These are phyloP conservation scores for Silurus lanzhouensis DNA, from an alignment of 2,797 vertebrate genomes.

Conservation along the genomic window DNA sequence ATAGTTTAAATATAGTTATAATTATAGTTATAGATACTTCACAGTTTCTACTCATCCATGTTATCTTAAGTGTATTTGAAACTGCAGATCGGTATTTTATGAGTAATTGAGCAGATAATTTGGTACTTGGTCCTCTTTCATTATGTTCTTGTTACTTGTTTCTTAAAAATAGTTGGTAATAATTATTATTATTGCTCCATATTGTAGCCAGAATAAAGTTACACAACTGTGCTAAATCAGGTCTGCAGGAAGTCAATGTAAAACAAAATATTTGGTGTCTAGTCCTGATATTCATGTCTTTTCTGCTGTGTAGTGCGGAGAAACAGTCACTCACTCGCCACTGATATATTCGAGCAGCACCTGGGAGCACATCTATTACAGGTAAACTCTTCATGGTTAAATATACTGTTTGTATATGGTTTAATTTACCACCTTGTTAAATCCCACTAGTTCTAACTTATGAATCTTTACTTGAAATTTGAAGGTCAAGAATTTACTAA, in stretches of 20 bases:
- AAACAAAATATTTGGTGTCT: background rate
- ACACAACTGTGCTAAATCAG: background rate
- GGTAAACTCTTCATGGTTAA: slow-evolving; percentile 68
- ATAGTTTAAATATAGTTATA: too few relatives aligned
- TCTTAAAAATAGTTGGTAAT: background rate
- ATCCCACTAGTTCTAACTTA: background rate
- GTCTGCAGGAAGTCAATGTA: background rate
- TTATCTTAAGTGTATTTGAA: background rate
- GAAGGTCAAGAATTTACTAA: background rate
- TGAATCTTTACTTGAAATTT: background rate
- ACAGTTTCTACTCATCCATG: background rate
- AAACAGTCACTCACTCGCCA: slow-evolving; percentile 73
- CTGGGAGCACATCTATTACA: slow-evolving; percentile 88
- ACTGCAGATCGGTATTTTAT: background rate
- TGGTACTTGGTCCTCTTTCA: background rate
- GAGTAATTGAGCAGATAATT: background rate
- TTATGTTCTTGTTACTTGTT: background rate
- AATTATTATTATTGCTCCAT: background rate
- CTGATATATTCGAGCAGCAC: slow-evolving; percentile 87
- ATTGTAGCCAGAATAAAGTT: background rate
- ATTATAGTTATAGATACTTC: too few relatives aligned
- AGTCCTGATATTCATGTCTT: slow-evolving; percentile 36
- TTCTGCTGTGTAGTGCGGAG: slow-evolving; percentile 68
- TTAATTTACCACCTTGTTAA: background rate
- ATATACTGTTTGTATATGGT: background rate